phyloP scores from a whole-genome alignment of 2,888 invertebrate species.

The Drosophila sordidula region DNA sequence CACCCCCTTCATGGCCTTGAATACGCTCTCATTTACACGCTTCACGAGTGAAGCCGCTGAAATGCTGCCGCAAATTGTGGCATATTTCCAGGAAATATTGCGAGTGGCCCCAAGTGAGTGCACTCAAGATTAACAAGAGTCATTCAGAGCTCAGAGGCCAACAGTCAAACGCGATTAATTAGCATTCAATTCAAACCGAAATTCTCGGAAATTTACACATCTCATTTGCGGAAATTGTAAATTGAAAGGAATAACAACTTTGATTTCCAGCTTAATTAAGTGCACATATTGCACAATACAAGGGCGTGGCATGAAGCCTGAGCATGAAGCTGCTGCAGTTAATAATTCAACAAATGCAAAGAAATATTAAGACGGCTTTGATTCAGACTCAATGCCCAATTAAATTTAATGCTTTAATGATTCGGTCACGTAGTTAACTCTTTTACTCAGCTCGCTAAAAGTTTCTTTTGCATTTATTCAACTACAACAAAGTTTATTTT shows the following conservation, averaged over 20 bases:
- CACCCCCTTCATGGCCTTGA: neutral
- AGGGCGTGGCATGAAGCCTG: no score
- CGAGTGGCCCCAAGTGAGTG: slow-evolving; percentile 1
- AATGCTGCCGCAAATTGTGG: neutral
- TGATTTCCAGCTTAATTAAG: neutral
- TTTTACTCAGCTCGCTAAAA: no score
- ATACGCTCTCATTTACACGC: neutral
- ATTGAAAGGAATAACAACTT: neutral
- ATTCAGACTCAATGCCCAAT: no score
- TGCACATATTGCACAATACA: no score
- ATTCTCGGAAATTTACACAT: neutral
- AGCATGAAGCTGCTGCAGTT: no score
- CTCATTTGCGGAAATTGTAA: no score
- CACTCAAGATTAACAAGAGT: slow-evolving; percentile 21
- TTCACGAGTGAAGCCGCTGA: neutral
- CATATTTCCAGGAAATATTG: slow-evolving; percentile 21
- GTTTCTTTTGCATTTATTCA: no score
- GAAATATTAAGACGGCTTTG: no score
- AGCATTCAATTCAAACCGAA: slow-evolving; percentile 4
- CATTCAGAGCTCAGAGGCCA: slow-evolving; percentile 8
- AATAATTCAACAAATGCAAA: no score
- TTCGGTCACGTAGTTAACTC: no score
- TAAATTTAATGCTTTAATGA: no score
- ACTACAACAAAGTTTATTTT: no score
- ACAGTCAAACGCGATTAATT: slow-evolving; percentile 23